Evolutionary conservation across 2,113 vertebrate species (phyloP), one percentile per base, ranked within the genome.

Genomic region (Pterocles burchelli): DNA sequence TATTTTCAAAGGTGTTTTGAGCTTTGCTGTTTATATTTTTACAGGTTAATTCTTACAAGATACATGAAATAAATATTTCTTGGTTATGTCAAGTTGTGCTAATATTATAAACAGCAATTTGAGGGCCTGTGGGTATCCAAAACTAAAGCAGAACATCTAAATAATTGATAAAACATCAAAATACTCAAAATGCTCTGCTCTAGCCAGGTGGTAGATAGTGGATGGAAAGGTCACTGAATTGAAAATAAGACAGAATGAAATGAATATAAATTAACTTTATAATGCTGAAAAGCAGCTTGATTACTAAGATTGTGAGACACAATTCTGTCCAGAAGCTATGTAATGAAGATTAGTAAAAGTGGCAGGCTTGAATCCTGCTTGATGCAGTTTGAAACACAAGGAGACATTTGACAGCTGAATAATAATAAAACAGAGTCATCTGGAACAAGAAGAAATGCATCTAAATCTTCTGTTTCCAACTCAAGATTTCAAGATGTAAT

Each of bases 101-200:
- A 71, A 83, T 70, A 79, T 78, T 89, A 46, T 43, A 70, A 95
- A 48, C 6, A 85, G 48, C 28, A 62, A 13, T 76, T 86, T 46
- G 22, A 84, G 41, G 48, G 48, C 33, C 57, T 72, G 14, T 72
- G 41, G 9, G 5, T 75, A 63, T 43, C 46, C 66, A 61, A 91
- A 89, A 94, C 43, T 83, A 77, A 96, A 85, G n/a, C 13, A 68
- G 49, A 92, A 94, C 13, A 18, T 93, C 76, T 88, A 77, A 65
- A 77, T 81, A 88, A 89, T 58, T 65, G 28, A 92, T 88, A 85
- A 94, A 89, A 73, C 29, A 85, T 78, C 29, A 96, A 78, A 95
- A 93, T n/a, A 82, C 25, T 89, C 46, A 71, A 80, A 93, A 96
- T 68, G 7, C 4, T 77, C 17, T 77, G 9, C 15, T 94, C 25